Conservation (phyloP, 2,888 invertebrate genomes). For the Pachydiplax longipennis region DNA sequence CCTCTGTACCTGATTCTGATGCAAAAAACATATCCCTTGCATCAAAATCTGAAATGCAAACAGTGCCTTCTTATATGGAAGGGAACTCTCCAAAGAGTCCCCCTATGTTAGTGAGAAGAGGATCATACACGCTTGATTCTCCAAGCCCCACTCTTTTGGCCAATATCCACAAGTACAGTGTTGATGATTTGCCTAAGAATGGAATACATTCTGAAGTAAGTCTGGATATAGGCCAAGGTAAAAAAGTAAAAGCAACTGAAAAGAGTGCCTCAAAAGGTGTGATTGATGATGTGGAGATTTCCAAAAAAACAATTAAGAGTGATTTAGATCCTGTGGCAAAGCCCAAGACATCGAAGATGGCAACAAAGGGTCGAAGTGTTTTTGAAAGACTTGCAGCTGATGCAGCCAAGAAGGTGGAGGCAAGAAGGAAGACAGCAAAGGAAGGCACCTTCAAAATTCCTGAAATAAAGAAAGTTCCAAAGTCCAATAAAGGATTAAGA, state of each 20-base stretch:
- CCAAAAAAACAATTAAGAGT: not conserved
- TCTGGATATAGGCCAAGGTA: not conserved
- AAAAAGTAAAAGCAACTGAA: not conserved
- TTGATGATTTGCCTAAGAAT: not conserved
- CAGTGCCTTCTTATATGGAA: no score
- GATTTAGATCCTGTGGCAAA: not conserved
- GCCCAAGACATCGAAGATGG: not conserved
- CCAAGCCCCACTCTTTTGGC: constrained; percentile 79
- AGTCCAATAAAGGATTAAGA: not conserved
- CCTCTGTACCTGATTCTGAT: no score
- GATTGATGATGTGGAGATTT: not conserved
- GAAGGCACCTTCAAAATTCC: not conserved
- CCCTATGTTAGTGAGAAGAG: constrained; percentile 70
- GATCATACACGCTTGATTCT: constrained; percentile 79
- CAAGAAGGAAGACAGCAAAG: not conserved
- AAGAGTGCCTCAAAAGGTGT: not conserved
- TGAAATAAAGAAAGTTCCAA: not conserved
- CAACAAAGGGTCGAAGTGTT: not conserved
- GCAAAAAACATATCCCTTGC: not conserved
- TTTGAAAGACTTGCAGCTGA: constrained; percentile 22
- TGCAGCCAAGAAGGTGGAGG: constrained; percentile 11
- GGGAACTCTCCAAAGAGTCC: constrained; percentile 39
- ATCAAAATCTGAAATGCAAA: no score
- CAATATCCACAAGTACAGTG: constrained; percentile 61
- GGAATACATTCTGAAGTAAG: not conserved